A percentile compares a stretch with the other conserved stretches of the same genome.
Conservation (phyloP, 2,888 invertebrate species). For the Leptothorax acervorum region DNA sequence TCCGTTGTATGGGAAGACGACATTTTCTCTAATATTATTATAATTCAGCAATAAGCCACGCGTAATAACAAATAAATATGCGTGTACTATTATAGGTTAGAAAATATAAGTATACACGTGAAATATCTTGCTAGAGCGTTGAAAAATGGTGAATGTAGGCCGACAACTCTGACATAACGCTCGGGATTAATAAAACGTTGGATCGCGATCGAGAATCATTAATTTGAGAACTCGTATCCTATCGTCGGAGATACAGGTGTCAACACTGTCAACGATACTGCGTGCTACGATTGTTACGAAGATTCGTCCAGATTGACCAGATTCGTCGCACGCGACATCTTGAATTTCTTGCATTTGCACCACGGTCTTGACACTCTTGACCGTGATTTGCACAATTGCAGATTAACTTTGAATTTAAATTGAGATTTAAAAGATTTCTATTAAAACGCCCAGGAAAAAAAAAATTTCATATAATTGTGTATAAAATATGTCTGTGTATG, state of each 20-base stretch:
- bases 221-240: background rate
- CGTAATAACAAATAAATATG: background rate
- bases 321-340: conserved; percentile 1
- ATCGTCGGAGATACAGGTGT: background rate
- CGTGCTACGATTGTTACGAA: background rate
- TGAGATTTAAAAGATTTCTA: too few relatives aligned
- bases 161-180: background rate
- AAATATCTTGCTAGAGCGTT: background rate
- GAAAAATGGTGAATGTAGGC: background rate
- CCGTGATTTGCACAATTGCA: too few relatives aligned
- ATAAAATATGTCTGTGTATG: too few relatives aligned
- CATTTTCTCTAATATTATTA: conserved; percentile 31
- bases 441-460: too few relatives aligned
- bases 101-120: background rate
- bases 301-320: background rate
- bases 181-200: background rate
- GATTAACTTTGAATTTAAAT: too few relatives aligned
- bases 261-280: background rate
- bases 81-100: conserved; percentile 32
- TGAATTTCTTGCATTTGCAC: background rate
- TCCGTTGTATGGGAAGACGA: conserved; percentile 60
- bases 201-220: background rate
- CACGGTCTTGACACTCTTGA: too few relatives aligned
- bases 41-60: background rate
- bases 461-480: too few relatives aligned